phyloP scores from a whole-genome alignment of 2,888 invertebrate species.

The Tenthredo scrophulariae region DNA sequence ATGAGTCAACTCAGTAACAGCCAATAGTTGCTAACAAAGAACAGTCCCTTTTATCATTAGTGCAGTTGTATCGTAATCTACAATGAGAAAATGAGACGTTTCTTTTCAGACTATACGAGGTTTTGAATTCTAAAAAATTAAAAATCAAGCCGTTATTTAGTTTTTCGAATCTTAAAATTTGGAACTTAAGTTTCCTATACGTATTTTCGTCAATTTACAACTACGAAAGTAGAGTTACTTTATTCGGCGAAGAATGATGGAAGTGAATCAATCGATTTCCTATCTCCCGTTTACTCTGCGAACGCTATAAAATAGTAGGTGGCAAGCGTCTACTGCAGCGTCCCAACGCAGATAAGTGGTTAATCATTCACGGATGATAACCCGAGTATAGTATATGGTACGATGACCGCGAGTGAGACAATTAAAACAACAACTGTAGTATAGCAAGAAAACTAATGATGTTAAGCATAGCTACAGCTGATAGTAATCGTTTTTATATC shows the following conservation, averaged over 20 bases:
- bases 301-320: not conserved
- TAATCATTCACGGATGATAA: constrained; percentile 23
- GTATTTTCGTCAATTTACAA: not conserved
- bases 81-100: not conserved
- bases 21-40: not conserved
- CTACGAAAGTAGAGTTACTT: not conserved
- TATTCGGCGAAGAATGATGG: not conserved
- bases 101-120: not conserved
- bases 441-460: not conserved
- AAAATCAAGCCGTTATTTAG: not conserved
- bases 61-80: not conserved
- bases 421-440: not conserved
- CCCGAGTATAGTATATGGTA: constrained; percentile 14
- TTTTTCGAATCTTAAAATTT: not conserved
- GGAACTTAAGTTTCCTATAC: not conserved
- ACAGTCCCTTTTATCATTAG: not conserved
- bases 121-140: not conserved
- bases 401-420: constrained; percentile 16
- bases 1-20: not conserved
- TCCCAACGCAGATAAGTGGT: constrained; percentile 1
- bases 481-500: not conserved
- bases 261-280: not conserved
- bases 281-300: not conserved
- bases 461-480: not conserved
- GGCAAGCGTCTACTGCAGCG: not conserved